These are phyloP conservation scores for Peromyscus leucopus DNA, from an alignment of 2,113 vertebrate genomes.

Conservation along the genomic window DNA sequence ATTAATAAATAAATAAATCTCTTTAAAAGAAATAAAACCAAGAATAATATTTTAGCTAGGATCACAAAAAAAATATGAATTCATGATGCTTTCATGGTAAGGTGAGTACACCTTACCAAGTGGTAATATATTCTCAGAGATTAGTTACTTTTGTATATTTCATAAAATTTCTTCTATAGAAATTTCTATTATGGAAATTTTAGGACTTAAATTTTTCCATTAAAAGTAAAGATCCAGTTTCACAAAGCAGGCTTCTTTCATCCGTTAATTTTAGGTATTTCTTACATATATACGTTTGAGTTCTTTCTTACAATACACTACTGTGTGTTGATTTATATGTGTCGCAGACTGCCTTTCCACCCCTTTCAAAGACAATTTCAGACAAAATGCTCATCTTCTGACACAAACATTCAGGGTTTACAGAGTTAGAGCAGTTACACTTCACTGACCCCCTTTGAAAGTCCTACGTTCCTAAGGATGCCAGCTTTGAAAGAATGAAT, in stretches of 20 bases:
- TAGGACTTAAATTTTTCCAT: background rate
- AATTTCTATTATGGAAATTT: background rate
- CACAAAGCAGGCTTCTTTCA: background rate
- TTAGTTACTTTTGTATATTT: slow-evolving; percentile 43
- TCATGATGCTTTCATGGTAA: background rate
- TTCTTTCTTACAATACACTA: background rate
- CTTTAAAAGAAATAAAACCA: background rate
- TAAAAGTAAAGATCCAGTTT: background rate
- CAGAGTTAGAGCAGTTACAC: slow-evolving; percentile 36
- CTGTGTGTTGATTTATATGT: background rate
- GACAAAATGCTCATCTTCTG: slow-evolving; percentile 37
- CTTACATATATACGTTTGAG: too few relatives aligned
- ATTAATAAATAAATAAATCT: background rate
- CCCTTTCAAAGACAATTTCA: slow-evolving; percentile 52
- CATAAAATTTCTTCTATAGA: background rate
- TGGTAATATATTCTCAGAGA: background rate
- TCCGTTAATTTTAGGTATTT: background rate
- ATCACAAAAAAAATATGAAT: slow-evolving; percentile 20
- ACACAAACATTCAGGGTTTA: slow-evolving; percentile 30
- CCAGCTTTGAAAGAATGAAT: slow-evolving; percentile 71
- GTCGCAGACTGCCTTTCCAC: background rate
- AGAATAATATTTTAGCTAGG: background rate
- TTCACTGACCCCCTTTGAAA: slow-evolving; percentile 56
- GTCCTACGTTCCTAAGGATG: background rate
- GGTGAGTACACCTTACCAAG: background rate